These are phyloP conservation scores for Quadroppia sp. DNA, from an alignment of 2,888 invertebrate species.

Conservation along the genomic window DNA sequence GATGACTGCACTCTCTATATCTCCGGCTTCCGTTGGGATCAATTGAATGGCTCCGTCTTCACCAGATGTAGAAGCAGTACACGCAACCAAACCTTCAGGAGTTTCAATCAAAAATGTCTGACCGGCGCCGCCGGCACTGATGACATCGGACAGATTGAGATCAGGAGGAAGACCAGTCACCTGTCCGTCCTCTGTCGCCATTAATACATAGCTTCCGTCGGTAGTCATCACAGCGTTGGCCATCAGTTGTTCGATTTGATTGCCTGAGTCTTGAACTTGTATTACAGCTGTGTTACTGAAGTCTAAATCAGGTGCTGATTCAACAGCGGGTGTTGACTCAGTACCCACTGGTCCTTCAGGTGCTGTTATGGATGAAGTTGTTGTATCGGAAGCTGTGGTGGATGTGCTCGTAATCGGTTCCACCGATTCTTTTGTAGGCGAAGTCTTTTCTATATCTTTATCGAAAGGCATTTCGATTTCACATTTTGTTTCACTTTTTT, in stretches of 20 bases:
- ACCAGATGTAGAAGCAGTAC: slow-evolving; percentile 21
- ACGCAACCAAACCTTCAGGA: slow-evolving; percentile 39
- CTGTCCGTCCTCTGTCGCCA: slow-evolving; percentile 39
- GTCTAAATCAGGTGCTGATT: neutral
- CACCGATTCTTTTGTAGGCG: neutral
- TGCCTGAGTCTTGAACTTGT: slow-evolving; percentile 40
- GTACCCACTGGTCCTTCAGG: no score
- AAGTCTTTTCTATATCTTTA: neutral
- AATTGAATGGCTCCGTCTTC: slow-evolving; percentile 40
- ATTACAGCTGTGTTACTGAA: slow-evolving; percentile 36
- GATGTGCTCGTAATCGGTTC: no score
- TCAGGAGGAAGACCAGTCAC: slow-evolving; percentile 32
- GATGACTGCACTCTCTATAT: slow-evolving; percentile 23
- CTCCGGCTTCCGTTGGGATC: slow-evolving; percentile 7
- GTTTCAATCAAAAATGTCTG: slow-evolving; percentile 41
- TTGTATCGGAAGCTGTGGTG: no score
- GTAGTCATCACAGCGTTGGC: slow-evolving; percentile 38
- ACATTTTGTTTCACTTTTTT: no score
- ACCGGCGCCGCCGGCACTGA: slow-evolving; percentile 36
- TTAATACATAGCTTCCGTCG: slow-evolving; percentile 41
- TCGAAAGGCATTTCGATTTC: neutral
- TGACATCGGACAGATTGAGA: slow-evolving; percentile 38
- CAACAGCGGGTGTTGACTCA: no score
- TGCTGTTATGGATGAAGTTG: no score
- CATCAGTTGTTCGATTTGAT: slow-evolving; percentile 28